Evolutionary conservation across 2,797 vertebrate genomes (phyloP), one percentile per base, ranked within the genome.

Genomic region (Xiphophorus birchmanni): DNA sequence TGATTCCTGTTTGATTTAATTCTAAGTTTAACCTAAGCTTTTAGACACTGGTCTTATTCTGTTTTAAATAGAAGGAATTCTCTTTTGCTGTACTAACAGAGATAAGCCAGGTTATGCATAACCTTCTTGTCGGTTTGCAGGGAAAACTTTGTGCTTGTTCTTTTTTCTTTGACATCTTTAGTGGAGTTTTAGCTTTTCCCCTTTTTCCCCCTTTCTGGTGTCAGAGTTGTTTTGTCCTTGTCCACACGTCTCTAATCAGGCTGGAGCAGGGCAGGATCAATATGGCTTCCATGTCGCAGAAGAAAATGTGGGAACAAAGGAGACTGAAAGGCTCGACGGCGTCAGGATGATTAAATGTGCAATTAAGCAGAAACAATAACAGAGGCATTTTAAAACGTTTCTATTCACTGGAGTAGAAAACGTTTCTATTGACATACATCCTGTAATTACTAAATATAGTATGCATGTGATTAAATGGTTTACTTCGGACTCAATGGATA

Each of bases 301-400:
- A 63, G 42, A 77, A 73, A 63, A 26, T 35, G 69, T 18, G 12
- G 54, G 23, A 69, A 63, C 10, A 29, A 71, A 40, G 32, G 9
- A 13, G 35, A 58, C 29, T 40, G 17, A 12, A 48, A 35, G 42
- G 47, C 26, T 6, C 44, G 29, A 58, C 45, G 15, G 40, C 79
- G 48, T 73, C 37, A 32, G 23, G 50, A 32, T 60, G 73, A 80
- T 80, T 83, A 63, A 84, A 79, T 76, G 73, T 76, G 80, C 58
- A 80, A 77, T 84, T 79, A 72, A 44, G 56, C 71, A 80, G 48
- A 79, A 72, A 80, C 42, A 63, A 78, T 37, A 26, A 42, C 47
- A 15, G 13, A 50, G 52, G 5, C 52, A 9, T 35, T 63, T 74
- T 7, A 23, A 77, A 42, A 50, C 35, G 4, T 32, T 42, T 29